These are phyloP conservation scores for Megalurothrips usitatus DNA, from an alignment of 2,888 invertebrate genomes.

Conservation along the genomic window DNA sequence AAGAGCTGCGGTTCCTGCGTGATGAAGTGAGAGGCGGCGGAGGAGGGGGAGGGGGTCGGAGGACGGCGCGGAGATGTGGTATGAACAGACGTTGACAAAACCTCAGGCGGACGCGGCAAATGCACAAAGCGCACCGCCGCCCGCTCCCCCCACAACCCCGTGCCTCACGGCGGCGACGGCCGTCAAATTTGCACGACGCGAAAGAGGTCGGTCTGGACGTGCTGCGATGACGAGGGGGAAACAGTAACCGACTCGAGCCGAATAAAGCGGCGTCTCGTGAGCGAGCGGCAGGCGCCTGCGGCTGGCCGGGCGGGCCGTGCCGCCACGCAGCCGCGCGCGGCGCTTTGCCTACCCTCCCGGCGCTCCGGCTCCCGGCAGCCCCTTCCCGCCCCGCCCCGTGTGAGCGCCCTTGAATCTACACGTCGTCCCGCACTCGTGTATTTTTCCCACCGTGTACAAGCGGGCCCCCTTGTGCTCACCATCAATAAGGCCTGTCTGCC, in stretches of 20 bases:
- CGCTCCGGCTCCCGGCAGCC: no score
- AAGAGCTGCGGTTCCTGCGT: slow-evolving; percentile 1
- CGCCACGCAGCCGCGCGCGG: no score
- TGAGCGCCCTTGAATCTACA: no score
- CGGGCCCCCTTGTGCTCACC: no score
- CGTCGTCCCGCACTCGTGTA: no score
- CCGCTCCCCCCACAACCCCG: background rate
- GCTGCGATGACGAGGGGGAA: no score
- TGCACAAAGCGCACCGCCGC: background rate
- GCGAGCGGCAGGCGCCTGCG: background rate
- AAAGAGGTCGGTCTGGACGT: background rate
- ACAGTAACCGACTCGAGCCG: no score
- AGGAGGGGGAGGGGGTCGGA: background rate
- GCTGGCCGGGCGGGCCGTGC: background rate
- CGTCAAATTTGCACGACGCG: background rate
- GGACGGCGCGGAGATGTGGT: background rate
- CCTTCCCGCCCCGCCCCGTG: no score
- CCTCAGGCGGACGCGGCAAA: background rate
- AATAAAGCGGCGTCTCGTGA: no score
- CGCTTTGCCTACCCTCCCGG: no score
- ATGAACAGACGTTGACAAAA: slow-evolving; percentile 6
- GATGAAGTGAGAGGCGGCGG: background rate
- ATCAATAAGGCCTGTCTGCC: background rate
- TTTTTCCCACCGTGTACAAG: no score
- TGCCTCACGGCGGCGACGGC: background rate